These are phyloP conservation scores for Tromatobia lineatoria DNA, from an alignment of 2,888 invertebrate genomes.

Conservation along the genomic window DNA sequence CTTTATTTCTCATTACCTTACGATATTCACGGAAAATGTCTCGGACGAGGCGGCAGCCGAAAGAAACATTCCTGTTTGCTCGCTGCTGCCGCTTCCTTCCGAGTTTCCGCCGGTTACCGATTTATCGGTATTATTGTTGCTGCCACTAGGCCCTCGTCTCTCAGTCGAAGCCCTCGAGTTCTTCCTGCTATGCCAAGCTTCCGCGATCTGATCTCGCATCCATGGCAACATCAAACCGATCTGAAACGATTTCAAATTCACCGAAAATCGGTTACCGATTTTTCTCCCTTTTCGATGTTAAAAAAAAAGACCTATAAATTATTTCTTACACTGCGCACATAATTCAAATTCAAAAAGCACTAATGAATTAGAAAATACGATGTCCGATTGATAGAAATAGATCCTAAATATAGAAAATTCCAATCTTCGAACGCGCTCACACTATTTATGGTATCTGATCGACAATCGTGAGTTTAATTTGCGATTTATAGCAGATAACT, in stretches of 20 bases:
- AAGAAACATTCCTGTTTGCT: constrained; percentile 72
- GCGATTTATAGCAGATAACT: neutral
- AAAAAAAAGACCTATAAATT: neutral
- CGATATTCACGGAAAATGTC: constrained; percentile 78
- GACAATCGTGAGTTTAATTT: neutral
- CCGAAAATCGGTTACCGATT: neutral
- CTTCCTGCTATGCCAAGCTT: constrained; percentile 81
- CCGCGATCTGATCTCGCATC: constrained; percentile 81
- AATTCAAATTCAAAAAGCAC: neutral
- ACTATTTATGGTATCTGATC: neutral
- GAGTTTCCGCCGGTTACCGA: constrained; percentile 73
- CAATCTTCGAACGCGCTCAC: neutral
- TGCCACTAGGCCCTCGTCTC: constrained; percentile 22
- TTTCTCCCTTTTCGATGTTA: neutral
- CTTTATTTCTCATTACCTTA: constrained; percentile 75
- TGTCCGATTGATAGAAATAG: neutral
- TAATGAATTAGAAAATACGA: neutral
- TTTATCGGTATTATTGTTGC: constrained; percentile 71
- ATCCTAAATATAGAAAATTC: too few species aligned
- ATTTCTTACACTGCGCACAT: neutral
- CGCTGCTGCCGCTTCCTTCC: constrained; percentile 74
- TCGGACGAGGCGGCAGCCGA: constrained; percentile 75
- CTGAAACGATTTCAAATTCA: constrained; percentile 59
- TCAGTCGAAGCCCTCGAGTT: constrained; percentile 75
- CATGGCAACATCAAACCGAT: constrained; percentile 82